Base-by-base conservation (phyloP, 2,113 vertebrate genomes). In the Peromyscus polionotus region DNA sequence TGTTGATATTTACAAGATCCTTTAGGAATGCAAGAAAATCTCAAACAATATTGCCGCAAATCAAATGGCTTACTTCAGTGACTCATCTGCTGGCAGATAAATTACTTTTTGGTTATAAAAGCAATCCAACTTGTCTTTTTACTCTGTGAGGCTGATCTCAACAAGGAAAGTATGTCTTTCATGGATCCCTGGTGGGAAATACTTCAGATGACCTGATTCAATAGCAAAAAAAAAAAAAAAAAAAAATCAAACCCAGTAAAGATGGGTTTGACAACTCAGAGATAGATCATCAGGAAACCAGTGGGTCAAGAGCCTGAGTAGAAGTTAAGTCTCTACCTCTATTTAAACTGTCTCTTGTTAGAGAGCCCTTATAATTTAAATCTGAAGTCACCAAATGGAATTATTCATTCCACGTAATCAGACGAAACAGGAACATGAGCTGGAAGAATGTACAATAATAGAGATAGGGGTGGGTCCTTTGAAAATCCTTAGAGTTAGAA, bases 1-100 rank as follows among this genome's bases (percentile, higher is more conserved):
- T 88, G 26, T 59, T 94, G 87, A 61, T 61, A 95, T 91, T 94
- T 94, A 70, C 2, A 89, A 75, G 75, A 90, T 87, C 63, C 93
- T 95, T 97, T 42, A 80, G 92, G 92, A 93, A 92, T 76, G 76
- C 75, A 96, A 96, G 92, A 95, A 98, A 76, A 94, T 95, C 86
- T 36, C 84, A 97, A 84, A 90, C 24, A 97, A 90, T 93, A 70
- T 93, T 91, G 65, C 81, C 96, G 87, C 85, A 97, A 48, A 79
- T 79, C 73, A 79, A 91, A 95, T 96, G 91, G 13, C 20, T 83
- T 42, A 93, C 68, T 61, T 96, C 87, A 91, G 91, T 77, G 0
- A 84, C 92, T 89, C 36, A 8, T 24, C 33, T 31, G 63, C 65
- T 77, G 59, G 48, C 79, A 81, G 76, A 93, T 24, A 95, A 92